A percentile compares a stretch with the other conserved stretches of the same genome.
Evolutionary conservation across 1,140 invertebrate genomes (phyloP).

Genomic region (Euura saliciscinereae): DNA sequence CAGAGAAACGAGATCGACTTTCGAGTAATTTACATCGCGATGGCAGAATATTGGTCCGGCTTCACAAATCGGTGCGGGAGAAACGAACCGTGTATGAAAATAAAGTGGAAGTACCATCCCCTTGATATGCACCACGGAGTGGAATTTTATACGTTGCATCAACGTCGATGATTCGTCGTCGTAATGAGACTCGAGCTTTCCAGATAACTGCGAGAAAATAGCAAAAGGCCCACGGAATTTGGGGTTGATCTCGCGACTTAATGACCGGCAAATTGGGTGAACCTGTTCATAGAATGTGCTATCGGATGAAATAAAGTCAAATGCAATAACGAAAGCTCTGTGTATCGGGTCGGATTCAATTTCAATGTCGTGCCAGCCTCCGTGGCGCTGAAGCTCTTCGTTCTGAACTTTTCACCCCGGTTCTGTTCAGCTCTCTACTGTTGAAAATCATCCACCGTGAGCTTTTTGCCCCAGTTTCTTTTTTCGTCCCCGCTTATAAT

Average conservation of each 20-base stretch:
- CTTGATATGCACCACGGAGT: no score
- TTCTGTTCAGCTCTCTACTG: no score
- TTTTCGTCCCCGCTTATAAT: no score
- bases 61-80: not conserved
- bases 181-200: no score
- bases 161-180: no score
- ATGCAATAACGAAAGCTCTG: slow-evolving; percentile 2
- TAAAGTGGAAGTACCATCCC: not conserved
- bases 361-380: not conserved
- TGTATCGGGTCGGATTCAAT: not conserved
- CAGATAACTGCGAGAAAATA: no score
- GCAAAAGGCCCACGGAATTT: no score
- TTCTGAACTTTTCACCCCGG: no score
- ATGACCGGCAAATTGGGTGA: not conserved
- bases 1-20: not conserved
- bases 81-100: not conserved
- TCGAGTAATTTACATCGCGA: slow-evolving; percentile 1
- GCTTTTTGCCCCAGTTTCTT: no score
- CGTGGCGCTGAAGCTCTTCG: no score
- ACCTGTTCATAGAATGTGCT: not conserved
- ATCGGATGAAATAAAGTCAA: not conserved
- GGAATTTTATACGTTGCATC: no score
- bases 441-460: no score
- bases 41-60: not conserved
- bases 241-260: not conserved